Percentiles rank a stretch among this genome's conserved stretches.
These are phyloP conservation scores for Drosophila bunnanda DNA, from an alignment of 2,888 invertebrate species.

Conservation along the genomic window DNA sequence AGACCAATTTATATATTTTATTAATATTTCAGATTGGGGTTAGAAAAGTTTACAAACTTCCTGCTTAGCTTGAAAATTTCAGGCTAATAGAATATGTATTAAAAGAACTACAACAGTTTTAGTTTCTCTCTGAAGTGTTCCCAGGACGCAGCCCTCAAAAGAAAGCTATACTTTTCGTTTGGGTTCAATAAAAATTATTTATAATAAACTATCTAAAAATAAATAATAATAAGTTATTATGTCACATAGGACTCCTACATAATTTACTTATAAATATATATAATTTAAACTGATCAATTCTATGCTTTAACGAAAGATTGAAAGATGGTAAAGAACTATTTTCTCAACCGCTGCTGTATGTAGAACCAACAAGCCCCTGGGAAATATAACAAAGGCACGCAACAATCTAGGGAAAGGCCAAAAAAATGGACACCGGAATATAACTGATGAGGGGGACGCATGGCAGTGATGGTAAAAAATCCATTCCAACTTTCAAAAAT, in stretches of 20 bases:
- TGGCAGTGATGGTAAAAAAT: background rate
- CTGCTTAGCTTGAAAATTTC: background rate
- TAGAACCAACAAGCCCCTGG: constrained; percentile 68
- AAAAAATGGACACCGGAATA: constrained; percentile 46
- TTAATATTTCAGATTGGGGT: no score
- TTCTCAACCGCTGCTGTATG: constrained; percentile 20
- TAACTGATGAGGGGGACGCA: constrained; percentile 10
- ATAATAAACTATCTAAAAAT: background rate
- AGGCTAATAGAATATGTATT: background rate
- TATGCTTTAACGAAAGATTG: background rate
- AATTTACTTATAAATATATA: background rate
- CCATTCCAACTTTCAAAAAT: constrained; percentile 2
- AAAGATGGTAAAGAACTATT: background rate
- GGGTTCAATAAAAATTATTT: background rate
- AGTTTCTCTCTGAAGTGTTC: background rate
- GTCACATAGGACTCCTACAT: background rate
- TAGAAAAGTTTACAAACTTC: no score
- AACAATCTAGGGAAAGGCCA: constrained; percentile 62
- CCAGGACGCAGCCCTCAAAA: background rate
- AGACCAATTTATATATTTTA: no score
- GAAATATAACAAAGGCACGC: constrained; percentile 75
- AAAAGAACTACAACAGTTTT: background rate
- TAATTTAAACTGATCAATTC: background rate
- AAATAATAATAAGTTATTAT: background rate
- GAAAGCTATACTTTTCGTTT: background rate